Evolutionary conservation across 2,113 vertebrate genomes (phyloP).

Genomic region (Chlorodrepanis virens): DNA sequence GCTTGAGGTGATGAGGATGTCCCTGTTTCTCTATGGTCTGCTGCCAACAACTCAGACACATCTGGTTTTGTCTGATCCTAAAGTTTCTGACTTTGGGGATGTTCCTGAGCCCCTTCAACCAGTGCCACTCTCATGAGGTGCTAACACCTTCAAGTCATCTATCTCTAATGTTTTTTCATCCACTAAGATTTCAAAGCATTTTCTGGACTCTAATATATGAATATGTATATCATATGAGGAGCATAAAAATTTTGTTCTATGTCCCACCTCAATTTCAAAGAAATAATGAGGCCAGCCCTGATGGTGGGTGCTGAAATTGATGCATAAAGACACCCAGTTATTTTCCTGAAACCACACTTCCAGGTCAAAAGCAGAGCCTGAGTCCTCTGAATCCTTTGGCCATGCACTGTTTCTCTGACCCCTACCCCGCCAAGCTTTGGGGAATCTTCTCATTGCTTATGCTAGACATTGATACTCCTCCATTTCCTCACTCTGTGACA

Average conservation of each 20-base stretch:
- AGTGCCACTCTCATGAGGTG: background rate
- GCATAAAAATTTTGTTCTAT: background rate
- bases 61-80: background rate
- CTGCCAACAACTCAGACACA: background rate
- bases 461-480: background rate
- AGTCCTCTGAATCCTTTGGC: background rate
- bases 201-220: background rate
- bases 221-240: too few relatives aligned
- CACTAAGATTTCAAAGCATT: background rate
- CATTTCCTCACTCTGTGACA: accelerated
- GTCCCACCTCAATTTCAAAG: background rate
- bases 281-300: background rate
- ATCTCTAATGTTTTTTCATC: background rate
- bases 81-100: background rate
- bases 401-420: background rate
- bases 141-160: background rate
- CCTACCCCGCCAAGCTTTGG: too few relatives aligned
- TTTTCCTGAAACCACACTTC: background rate
- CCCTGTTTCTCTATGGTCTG: background rate
- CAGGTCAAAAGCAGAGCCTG: background rate
- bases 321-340: background rate
- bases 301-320: background rate
- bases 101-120: background rate
- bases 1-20: background rate
- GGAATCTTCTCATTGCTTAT: background rate